Conservation (phyloP, 2,888 invertebrate genomes). For the Cephus pulcher region DNA sequence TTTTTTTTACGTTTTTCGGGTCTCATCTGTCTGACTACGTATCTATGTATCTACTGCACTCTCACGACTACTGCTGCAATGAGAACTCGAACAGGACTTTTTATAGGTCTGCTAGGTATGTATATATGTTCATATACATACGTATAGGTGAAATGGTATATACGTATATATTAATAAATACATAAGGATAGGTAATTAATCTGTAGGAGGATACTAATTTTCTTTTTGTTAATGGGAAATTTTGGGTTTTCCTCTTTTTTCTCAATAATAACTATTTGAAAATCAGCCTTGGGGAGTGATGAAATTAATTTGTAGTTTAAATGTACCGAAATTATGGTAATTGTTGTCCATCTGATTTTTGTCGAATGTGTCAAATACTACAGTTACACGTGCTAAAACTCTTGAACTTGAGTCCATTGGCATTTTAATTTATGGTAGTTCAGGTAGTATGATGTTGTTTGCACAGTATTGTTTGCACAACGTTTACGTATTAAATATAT, state of each 20-base stretch:
- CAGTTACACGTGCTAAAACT: neutral
- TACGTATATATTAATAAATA: neutral
- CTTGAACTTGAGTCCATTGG: neutral
- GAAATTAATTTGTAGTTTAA: neutral
- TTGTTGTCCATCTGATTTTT: neutral
- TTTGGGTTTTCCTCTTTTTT: neutral
- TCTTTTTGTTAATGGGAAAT: neutral
- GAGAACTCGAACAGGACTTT: neutral
- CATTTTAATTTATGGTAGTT: neutral
- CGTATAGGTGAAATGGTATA: neutral
- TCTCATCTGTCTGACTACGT: neutral
- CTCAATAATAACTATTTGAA: neutral
- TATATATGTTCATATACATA: neutral
- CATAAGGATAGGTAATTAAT: neutral
- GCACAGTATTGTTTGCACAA: neutral
- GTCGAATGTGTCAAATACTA: neutral
- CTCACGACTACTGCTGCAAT: neutral
- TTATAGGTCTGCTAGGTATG: neutral
- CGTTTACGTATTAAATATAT: neutral
- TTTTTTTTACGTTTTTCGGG: too few species aligned
- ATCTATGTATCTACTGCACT: neutral
- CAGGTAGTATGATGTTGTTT: neutral
- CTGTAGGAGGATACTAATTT: neutral
- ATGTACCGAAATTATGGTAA: neutral
- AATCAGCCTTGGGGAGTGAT: neutral